A percentile compares a stretch with the other conserved stretches of the same genome.
Evolutionary conservation across 1,140 invertebrate species (phyloP).

Genomic region (Nixonia krombeini): DNA sequence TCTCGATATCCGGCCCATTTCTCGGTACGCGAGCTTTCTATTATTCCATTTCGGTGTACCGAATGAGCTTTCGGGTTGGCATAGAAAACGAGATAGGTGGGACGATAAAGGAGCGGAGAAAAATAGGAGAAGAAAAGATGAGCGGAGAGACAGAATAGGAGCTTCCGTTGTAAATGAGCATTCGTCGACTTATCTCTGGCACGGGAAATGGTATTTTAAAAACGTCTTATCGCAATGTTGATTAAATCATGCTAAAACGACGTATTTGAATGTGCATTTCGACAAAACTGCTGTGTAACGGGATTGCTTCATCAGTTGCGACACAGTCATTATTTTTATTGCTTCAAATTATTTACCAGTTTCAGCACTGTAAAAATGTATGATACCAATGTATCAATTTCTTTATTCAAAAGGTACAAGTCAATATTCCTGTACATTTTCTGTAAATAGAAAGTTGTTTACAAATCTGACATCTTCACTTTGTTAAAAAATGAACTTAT

Average conservation of each 20-base stretch:
- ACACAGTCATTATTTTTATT: too few relatives aligned
- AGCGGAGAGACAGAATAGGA: constrained; percentile 4
- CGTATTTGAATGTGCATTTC: neutral
- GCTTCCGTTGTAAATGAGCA: constrained; percentile 14
- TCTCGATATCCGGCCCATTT: constrained; percentile 46
- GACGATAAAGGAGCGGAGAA: constrained; percentile 10
- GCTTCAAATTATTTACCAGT: too few relatives aligned
- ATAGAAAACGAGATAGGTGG: constrained; percentile 22
- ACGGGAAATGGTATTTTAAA: constrained; percentile 4
- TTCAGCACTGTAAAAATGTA: too few relatives aligned
- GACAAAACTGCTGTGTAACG: too few relatives aligned
- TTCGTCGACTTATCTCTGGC: constrained; percentile 12
- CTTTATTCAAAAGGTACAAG: too few relatives aligned
- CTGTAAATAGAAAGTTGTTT: too few relatives aligned
- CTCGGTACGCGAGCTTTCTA: constrained; percentile 40
- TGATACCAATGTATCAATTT: too few relatives aligned
- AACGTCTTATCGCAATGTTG: constrained; percentile 10
- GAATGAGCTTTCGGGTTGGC: constrained; percentile 31
- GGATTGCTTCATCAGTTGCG: too few relatives aligned
- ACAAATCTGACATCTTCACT: too few relatives aligned
- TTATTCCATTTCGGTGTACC: constrained; percentile 49
- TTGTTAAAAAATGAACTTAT: too few relatives aligned
- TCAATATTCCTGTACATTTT: too few relatives aligned
- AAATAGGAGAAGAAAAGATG: neutral
- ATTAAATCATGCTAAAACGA: constrained; percentile 27